Base-by-base conservation (phyloP, 1,140 invertebrate species). In the Cydia amplana region DNA sequence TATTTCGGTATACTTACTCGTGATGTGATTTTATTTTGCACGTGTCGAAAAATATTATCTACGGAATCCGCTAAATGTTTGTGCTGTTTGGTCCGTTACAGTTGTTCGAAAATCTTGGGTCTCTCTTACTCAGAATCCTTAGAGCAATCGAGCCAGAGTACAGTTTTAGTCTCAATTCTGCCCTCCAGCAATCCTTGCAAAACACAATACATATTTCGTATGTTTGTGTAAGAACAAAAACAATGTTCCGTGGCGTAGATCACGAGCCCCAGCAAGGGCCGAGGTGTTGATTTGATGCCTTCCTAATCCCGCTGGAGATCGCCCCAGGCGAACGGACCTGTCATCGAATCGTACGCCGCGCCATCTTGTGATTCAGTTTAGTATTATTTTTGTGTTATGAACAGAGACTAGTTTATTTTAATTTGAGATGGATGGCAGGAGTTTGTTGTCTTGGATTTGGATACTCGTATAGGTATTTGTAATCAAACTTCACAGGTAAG, bases 251-350 rank as follows among this genome's bases (percentile, higher is more conserved):
- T 67, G 36, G 16, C 64, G 18, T 67, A 67, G 16, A 70, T 43
- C 32, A 70, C 23, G 63, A 70, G 65, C 7, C 65, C 65, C 75
- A 51, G 40, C 23, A 75, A 70, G 64, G 51, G 75, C 76, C 78
- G 78, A 74, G 78, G 78, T 78, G 78, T 79, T 81, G 83, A 84
- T 25, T 25, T 1, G 3, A 32, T 32, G 73, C 78, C 72, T 79
- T 67, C 51, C 20, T 84, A 77, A 83, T 82, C 80, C 84, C 77
- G 74, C 20, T 75, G 77, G 80, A 77, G 75, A 81, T 80, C 75
- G 65, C 74, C 75, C 43, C 77, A 81, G 80, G 83, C 82, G 80
- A 81, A 83, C 79, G 79, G 76, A 72, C 70, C 74, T 80, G 78
- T 77, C 76, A 74, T 51, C 40, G 75, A 76, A 76, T 76, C 76